Evolutionary conservation across 2,113 vertebrate species (phyloP).

Genomic region (Pitta sordida): DNA sequence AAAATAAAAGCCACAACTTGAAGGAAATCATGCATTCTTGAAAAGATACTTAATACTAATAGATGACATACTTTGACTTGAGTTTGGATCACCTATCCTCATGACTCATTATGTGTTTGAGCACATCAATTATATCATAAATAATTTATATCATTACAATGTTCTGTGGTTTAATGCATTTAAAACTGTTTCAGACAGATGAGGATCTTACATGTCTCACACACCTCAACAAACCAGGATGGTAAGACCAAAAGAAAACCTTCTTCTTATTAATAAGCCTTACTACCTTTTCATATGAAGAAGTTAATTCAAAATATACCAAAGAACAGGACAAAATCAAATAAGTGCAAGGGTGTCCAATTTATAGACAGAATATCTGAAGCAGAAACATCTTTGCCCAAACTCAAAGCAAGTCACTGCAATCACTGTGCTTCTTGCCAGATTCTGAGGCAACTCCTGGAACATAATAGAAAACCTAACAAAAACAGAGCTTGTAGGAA

Average conservation of each 20-base stretch:
- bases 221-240: not conserved
- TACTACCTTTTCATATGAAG: not conserved
- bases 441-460: not conserved
- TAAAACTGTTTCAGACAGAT: not conserved
- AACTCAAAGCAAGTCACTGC: not conserved
- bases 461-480: conserved; percentile 12
- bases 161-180: conserved; percentile 21
- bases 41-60: conserved; percentile 61
- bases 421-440: not conserved
- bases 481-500: conserved; percentile 45
- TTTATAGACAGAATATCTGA: not conserved
- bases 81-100: conserved; percentile 55
- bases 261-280: not conserved
- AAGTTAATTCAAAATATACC: not conserved
- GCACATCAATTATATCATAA: conserved; percentile 62
- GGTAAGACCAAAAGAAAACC: not conserved
- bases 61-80: conserved; percentile 56
- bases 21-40: conserved; percentile 35
- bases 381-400: not conserved
- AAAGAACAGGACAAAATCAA: not conserved
- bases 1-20: conserved; percentile 30
- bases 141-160: conserved; percentile 66
- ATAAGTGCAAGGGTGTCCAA: not conserved
- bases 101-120: conserved; percentile 54
- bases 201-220: not conserved